These are phyloP conservation scores for Stramonita haemastoma DNA, from an alignment of 2,888 invertebrate species.

Conservation along the genomic window DNA sequence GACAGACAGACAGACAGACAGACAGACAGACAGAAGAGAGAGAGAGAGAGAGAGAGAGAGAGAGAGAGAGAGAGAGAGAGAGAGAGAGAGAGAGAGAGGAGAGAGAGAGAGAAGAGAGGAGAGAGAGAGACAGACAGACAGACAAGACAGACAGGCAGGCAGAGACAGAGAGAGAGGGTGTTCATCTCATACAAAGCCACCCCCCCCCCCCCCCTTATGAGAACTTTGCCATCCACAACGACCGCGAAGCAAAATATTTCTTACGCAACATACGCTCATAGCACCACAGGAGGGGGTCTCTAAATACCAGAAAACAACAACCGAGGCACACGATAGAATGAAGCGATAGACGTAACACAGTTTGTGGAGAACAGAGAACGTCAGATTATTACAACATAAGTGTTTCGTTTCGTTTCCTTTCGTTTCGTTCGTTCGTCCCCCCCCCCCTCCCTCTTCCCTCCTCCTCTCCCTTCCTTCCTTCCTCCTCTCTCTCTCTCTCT, in stretches of 20 bases:
- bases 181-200: too few species aligned
- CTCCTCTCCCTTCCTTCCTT: not conserved
- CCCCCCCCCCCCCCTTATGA: too few species aligned
- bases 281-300: too few species aligned
- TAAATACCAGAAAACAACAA: too few species aligned
- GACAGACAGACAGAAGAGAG: not conserved
- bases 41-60: not conserved
- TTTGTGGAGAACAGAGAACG: too few species aligned
- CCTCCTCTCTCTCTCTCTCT: not conserved
- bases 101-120: not conserved
- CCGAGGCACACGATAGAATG: too few species aligned
- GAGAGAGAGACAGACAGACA: not conserved
- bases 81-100: not conserved
- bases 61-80: not conserved
- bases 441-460: not conserved
- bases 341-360: not conserved
- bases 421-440: not conserved
- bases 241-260: too few species aligned
- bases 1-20: not conserved
- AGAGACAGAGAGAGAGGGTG: not conserved
- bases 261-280: too few species aligned
- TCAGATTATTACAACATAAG: too few species aligned
- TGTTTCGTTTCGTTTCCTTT: not conserved
- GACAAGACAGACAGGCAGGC: not conserved
- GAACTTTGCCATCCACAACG: too few species aligned